Base-by-base conservation (phyloP, 2,888 invertebrate genomes). In the Electrophaes corylata region DNA sequence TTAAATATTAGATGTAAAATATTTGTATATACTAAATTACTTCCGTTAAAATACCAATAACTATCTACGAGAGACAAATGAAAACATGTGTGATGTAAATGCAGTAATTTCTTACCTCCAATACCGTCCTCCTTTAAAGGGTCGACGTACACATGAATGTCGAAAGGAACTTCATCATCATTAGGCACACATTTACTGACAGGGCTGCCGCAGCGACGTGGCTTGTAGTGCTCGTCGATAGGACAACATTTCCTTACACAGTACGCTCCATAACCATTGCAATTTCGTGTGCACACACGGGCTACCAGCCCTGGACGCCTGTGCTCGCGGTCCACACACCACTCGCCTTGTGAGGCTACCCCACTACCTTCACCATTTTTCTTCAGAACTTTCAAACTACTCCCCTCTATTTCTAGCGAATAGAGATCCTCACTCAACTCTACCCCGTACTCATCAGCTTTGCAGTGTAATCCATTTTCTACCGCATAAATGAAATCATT, bases 171-270 rank as follows among this genome's bases (percentile, higher is more conserved):
- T 5, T 73, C 73, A n/a, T 82, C 75, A 11, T 80, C 75, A 54
- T 48, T 51, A 44, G 81, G 78, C 4, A 79, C 76, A 68, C 92
- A 92, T 11, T n/a, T 65, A 68, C 90, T 90, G 0, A 57, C 64
- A 20, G 75, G 77, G 39, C 74, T 76, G 10, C 76, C 76, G 64
- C 91, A 90, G 8, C 70, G 70, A 11, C 73, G 65, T 3, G 83
- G 79, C 59, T 69, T 78, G 58, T 79, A 93, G 69, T 93, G 92
- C 39, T 92, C 70, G 11, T 93, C 93, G 20, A 92, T 80, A 1
- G 92, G 91, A 69, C 93, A 93, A 66, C 93, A 93, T 71, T 93
- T 93, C 53, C 84, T 87, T 3, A 93, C 62, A 64, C 93, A 92
- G 62, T 72, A 84, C 2, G 88, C 88, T 20, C 77, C 83, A 62